Base-by-base conservation (phyloP, 2,113 vertebrate genomes). In the Crypturellus undulatus region DNA sequence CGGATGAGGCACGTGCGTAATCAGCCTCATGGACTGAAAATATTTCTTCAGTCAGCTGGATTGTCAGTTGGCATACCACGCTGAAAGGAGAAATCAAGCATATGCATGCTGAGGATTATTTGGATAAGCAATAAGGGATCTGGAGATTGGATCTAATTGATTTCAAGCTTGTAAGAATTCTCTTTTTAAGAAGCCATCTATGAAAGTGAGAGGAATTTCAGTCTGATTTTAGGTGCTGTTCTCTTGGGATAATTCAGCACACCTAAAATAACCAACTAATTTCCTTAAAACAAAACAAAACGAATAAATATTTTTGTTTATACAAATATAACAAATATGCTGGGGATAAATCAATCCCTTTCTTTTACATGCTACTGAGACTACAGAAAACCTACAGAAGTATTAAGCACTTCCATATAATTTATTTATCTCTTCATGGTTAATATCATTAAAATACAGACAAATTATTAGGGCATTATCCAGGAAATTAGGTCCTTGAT, bases 91-190 rank as follows among this genome's bases (percentile, higher is more conserved):
- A 79, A 93, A 45, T 38, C 21, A 51, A 69, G 7, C 8, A 34
- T 9, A 1, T 13, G 7, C 7, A 34, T 10, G 3, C 9, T 24
- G 32, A 32, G 49, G 12, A n/a, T 4, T 56, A 3, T 26, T 2
- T 1, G 9, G 8, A 40, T 17, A 71, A 54, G 5, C 8, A 77
- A n/a, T 28, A 91, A 84, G 78, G 6, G 6, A 32, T 45, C 8
- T 40, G 12, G 7, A 80, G 8, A 34, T 28, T 13, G 3, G 1
- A 25, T 62, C 13, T 86, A 38, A 34, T n/a, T 38, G 18, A 45
- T 79, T 83, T 77, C 26, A 56, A 0, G 0, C 1, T 70, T 54
- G 49, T 18, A 60, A 20, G 17, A 45, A 22, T 84, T 34, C 69
- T 8, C 6, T 40, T 54, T 13, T 2, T 75, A 73, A 75, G 67